Evolutionary conservation across 1,140 invertebrate genomes (phyloP), one percentile per base, ranked within the genome.

Genomic region (Antheraea mylitta): DNA sequence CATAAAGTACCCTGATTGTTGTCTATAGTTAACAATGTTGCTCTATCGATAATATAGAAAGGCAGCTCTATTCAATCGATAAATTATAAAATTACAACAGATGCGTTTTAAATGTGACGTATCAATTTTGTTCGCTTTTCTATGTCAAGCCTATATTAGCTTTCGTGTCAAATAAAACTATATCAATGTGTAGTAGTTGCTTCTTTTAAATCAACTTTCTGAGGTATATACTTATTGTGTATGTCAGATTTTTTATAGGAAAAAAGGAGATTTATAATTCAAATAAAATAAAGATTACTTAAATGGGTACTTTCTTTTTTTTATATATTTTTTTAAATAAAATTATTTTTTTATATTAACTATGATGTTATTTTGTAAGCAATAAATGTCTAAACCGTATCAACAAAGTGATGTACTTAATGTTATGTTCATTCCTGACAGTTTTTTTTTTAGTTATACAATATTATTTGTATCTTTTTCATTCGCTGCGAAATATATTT

Each of bases 301-400:
- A 53, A 36, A 30, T 9, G 30, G 61, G 19, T 53, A 53, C 45
- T 53, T 53, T 53, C 5, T 53, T 22, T 68, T 67, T 36, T 48
- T 75, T 73, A 75, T 78, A 48, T 75, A 73, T 77, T 75, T 75
- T 78, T 42, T 64, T 71, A 69, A 64, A 59, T 1, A 68, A 59
- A 30, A 65, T 70, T 78, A 68, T 73, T 73, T 13, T 53, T 53
- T 13, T 53, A 13, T 53, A 16, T 53, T 53, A 53, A 53, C 16
- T 6, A 53, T 53, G 16, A 6, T 53, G 9, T 53, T 53, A 2
- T 53, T 53, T 53, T 16, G 9, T 53, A 13, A 13, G 9, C 13
- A 13, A 13, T 53, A 53, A 53, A 16, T 42, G 45, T 53, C 11
- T 53, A 53, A 53, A 53, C 45, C 0, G 45, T 53, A 53, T 53